Evolutionary conservation across 2,797 vertebrate genomes (phyloP), one percentile per base, ranked within the genome.

Genomic region (Melanotaenia nigrans): DNA sequence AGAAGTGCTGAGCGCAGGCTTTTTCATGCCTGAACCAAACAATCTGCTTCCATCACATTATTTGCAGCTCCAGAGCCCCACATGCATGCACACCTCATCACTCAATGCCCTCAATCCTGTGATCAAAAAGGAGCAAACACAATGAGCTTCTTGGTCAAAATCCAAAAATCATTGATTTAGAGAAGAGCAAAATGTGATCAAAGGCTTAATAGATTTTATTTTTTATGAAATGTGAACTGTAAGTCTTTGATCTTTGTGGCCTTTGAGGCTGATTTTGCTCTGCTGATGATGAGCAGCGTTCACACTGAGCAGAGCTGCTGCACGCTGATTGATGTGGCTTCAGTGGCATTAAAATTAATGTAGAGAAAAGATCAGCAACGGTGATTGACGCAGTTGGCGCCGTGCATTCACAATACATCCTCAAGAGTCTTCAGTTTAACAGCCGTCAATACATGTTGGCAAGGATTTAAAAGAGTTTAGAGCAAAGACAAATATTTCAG

Each of bases 221-320:
- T 80, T 81, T 60, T 67, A 63, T 84, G 65, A 84, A 82, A 84
- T 57, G 58, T 58, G 42, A 71, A 55, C 3, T 59, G 80, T 72
- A 53, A 9, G 47, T 9, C 85, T 89, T 85, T 86, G 84, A 89
- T 89, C 79, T 76, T 0, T 1, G 58, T 0, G 20, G 75, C 57
- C 77, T 82, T 68, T 68, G 59, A 82, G 72, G 63, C 56, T 1
- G 53, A 77, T 55, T 69, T 49, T 62, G 42, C 24, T 8, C 49
- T 13, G 72, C 61, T 33, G 68, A 40, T 12, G 73, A 59, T 14
- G 75, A 77, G 65, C 58, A 1, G 42, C 18, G n/a, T 55, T 71
- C 70, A 54, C 18, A 25, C 13, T 3, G 12, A 49, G 62, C 62
- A 13, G 28, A 49, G 64, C 64, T 3, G 75, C 78, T 0, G 80